Evolutionary conservation across 2,888 invertebrate genomes (phyloP).

Genomic region (Melitaea athalia): DNA sequence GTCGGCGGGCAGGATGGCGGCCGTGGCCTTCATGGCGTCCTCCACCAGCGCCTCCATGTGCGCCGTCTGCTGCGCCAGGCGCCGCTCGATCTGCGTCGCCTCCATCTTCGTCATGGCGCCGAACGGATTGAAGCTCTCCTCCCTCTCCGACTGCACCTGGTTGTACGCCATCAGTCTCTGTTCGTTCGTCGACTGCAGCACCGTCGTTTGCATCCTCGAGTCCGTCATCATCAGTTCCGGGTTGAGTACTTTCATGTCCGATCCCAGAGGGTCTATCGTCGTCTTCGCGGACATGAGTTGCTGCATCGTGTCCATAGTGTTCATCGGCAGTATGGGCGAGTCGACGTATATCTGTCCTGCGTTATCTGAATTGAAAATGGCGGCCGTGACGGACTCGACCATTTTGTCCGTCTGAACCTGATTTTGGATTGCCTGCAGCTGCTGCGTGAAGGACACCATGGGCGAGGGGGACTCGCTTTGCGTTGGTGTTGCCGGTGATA

Average conservation of each 20-base stretch:
- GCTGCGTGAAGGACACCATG: constrained; percentile 70
- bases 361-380: constrained; percentile 73
- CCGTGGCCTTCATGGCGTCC: constrained; percentile 75
- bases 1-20: constrained; percentile 69
- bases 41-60: constrained; percentile 77
- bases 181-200: constrained; percentile 48
- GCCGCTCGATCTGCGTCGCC: constrained; percentile 63
- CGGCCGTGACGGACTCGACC: constrained; percentile 78
- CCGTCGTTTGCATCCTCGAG: constrained; percentile 49
- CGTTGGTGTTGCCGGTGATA: constrained; percentile 74
- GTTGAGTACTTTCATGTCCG: constrained; percentile 64
- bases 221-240: constrained; percentile 64
- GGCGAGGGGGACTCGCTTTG: constrained; percentile 66
- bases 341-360: constrained; percentile 63
- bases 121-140: constrained; percentile 66
- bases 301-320: constrained; percentile 55
- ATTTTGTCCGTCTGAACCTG: constrained; percentile 79
- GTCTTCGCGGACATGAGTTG: constrained; percentile 62
- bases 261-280: constrained; percentile 52
- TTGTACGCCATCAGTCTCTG: constrained; percentile 59
- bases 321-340: constrained; percentile 55
- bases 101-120: constrained; percentile 68
- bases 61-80: constrained; percentile 69
- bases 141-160: constrained; percentile 49
- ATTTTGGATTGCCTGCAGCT: constrained; percentile 74